phyloP scores from a whole-genome alignment of 30 jellyfish, hydroid and myxozoan genomes.

The Phacellophora camtschatica region DNA sequence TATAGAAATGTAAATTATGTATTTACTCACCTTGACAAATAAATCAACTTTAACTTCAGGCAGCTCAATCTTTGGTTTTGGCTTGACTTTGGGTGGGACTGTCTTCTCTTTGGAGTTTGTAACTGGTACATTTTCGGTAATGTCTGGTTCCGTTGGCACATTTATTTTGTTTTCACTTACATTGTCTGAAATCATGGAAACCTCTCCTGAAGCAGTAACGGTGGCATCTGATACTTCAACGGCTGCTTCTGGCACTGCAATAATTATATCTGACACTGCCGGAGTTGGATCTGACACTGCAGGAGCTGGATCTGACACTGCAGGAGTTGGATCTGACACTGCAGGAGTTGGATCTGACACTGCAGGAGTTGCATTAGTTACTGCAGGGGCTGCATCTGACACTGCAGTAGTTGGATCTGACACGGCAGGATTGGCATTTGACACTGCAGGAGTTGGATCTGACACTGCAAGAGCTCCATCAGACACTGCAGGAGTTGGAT shows the following conservation, averaged over 20 bases:
- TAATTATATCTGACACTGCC: no score
- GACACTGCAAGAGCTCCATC: background rate
- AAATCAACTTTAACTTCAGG: constrained; percentile 57
- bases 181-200: background rate
- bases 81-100: constrained; percentile 51
- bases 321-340: background rate
- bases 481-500: background rate
- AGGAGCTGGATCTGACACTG: background rate
- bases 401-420: background rate
- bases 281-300: no score
- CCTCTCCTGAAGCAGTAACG: background rate
- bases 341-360: background rate
- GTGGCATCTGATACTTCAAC: background rate
- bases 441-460: background rate
- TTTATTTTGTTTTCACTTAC: no score
- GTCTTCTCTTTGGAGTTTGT: background rate
- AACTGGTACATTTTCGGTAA: no score
- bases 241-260: background rate
- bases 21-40: constrained; percentile 68
- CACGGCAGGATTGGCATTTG: background rate
- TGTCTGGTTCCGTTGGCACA: no score
- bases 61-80: constrained; percentile 57
- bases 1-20: no score
- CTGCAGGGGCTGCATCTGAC: background rate
- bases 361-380: background rate